Evolutionary conservation across 2,797 vertebrate genomes (phyloP).

Genomic region (Melanotaenia pygmaea): DNA sequence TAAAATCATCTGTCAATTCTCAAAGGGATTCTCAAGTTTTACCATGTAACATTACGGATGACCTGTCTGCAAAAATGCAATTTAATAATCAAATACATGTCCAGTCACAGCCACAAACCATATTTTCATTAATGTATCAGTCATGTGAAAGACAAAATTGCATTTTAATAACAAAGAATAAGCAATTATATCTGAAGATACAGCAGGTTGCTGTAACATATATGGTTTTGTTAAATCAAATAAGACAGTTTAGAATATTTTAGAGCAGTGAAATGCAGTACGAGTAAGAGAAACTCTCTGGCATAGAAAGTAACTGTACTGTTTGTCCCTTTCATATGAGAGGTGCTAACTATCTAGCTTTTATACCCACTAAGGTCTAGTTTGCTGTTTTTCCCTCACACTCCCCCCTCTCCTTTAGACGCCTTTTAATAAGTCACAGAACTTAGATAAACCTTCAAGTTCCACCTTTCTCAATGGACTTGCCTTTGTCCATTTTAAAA

Average conservation of each 20-base stretch:
- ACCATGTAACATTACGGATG: background rate
- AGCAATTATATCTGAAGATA: background rate
- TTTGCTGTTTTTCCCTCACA: background rate
- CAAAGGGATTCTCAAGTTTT: background rate
- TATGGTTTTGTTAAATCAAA: background rate
- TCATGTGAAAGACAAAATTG: background rate
- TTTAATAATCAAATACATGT: background rate
- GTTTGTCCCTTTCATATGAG: background rate
- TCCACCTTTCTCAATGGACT: constrained; percentile 9
- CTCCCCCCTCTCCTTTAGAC: background rate
- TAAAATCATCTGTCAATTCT: background rate
- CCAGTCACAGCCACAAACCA: background rate
- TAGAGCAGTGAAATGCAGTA: background rate
- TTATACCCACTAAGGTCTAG: background rate
- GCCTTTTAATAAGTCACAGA: constrained; percentile 4
- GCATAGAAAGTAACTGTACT: background rate
- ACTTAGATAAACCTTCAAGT: background rate
- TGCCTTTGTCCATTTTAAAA: constrained; percentile 12
- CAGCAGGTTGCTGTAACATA: background rate
- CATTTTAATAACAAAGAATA: background rate
- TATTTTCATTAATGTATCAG: background rate
- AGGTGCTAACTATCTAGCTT: background rate
- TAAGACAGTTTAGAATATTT: background rate
- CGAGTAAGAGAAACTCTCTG: background rate
- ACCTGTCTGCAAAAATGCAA: background rate